Evolutionary conservation across 2,888 invertebrate genomes (phyloP).

Genomic region (Pammene fasciana): DNA sequence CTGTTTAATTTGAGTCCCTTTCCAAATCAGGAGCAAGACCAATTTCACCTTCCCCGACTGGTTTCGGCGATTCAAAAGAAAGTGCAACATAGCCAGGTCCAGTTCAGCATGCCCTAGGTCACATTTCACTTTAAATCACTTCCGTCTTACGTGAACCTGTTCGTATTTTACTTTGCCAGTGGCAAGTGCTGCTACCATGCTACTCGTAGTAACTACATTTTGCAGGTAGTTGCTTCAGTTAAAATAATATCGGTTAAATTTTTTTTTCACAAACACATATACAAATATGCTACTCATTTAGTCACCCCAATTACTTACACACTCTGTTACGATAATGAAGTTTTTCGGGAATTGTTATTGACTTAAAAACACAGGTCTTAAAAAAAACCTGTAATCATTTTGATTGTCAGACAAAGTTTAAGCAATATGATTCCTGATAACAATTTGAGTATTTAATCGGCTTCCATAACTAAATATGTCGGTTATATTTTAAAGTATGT

Average conservation of each 20-base stretch:
- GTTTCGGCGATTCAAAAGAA: slow-evolving; percentile 33
- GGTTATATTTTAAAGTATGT: no score
- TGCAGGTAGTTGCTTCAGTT: neutral
- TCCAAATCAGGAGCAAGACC: slow-evolving; percentile 18
- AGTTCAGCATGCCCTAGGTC: slow-evolving; percentile 38
- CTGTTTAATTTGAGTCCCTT: slow-evolving; percentile 17
- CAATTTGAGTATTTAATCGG: no score
- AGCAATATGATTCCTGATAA: no score
- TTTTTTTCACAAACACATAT: neutral
- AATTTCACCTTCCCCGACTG: slow-evolving; percentile 23
- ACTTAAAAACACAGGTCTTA: no score
- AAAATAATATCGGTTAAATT: neutral
- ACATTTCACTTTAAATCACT: slow-evolving; percentile 38
- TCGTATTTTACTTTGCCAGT: neutral
- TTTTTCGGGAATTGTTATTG: no score
- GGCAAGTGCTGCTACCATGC: slow-evolving; percentile 6
- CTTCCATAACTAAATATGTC: no score
- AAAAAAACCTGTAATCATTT: no score
- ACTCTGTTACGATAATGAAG: no score
- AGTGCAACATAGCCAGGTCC: slow-evolving; percentile 23
- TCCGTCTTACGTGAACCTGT: slow-evolving; percentile 23
- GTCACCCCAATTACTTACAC: no score
- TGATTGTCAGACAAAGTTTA: no score
- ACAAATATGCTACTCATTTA: no score
- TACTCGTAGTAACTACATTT: neutral